These are phyloP conservation scores for Sinocyclocheilus grahami DNA, from an alignment of 2,113 vertebrate species.

Conservation along the genomic window DNA sequence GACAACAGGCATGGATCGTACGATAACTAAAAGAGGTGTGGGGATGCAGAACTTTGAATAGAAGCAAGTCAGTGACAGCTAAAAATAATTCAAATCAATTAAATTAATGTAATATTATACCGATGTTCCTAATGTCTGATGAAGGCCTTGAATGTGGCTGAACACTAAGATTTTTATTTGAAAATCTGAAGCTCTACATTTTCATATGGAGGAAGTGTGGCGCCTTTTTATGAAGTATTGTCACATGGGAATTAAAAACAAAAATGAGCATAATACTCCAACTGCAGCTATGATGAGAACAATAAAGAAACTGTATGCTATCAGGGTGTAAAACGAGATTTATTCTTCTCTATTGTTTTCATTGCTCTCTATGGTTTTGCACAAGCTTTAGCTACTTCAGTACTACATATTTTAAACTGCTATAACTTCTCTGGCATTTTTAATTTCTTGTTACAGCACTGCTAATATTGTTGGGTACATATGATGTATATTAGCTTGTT, in stretches of 20 bases:
- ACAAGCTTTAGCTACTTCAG: not conserved
- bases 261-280: not conserved
- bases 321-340: not conserved
- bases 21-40: not conserved
- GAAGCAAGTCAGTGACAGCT: not conserved
- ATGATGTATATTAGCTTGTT: not conserved
- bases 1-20: not conserved
- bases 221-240: not conserved
- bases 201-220: not conserved
- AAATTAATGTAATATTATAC: not conserved
- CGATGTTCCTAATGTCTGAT: not conserved
- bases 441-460: not conserved
- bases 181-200: not conserved
- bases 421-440: not conserved
- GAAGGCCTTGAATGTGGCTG: not conserved
- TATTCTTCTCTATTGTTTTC: not conserved
- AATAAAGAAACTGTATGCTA: not conserved
- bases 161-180: not conserved
- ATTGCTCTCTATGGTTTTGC: not conserved
- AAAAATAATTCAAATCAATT: not conserved
- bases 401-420: not conserved
- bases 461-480: not conserved
- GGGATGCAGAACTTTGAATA: not conserved
- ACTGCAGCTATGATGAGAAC: not conserved
- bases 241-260: not conserved